Evolutionary conservation across 2,888 invertebrate genomes (phyloP), one percentile per base, ranked within the genome.

Genomic region (Nematopogon swammerdamellus): DNA sequence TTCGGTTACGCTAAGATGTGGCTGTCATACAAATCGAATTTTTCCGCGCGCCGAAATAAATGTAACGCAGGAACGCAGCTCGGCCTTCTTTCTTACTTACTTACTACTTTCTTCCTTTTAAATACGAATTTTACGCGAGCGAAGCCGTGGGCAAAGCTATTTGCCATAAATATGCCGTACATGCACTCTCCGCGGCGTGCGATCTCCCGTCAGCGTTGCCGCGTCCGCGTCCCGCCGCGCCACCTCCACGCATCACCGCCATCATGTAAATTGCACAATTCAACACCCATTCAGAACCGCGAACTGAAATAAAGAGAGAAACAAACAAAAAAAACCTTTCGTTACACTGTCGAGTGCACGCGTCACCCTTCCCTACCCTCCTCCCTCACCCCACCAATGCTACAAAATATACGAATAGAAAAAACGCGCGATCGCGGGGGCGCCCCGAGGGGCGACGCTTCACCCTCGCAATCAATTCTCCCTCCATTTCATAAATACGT

Each of bases 251-350:
- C 25, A 25, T 25, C n/a, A 25, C 5, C 10, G 25, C 68, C 58
- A 68, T 71, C 72, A 73, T 74, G 68, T 73, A 70, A 70, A 70
- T 71, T 67, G 62, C 64, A 63, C 70, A 14, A 76, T 75, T 73
- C 64, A 73, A 14, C 36, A 36, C 72, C 71, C 69, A 72, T 68
- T 66, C 72, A 64, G 74, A 72, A 75, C 74, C 66, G 74, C 76
- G 57, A 74, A 74, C 76, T 76, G 73, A 73, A 79, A 75, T 73
- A 73, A 64, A 68, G 68, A 67, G 63, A 67, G 70, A 75, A 72
- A 75, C 68, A 76, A 76, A 76, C 73, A 63, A 73, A 70, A 36
- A 8, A 36, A n/a, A n/a, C n/a, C n/a, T n/a, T 14, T 36, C 36
- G 36, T 36, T 36, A 36, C 36, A 36, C 11, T 36, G n/a, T 14